phyloP scores from a whole-genome alignment of 2,797 vertebrate genomes.

The Mus caroli region DNA sequence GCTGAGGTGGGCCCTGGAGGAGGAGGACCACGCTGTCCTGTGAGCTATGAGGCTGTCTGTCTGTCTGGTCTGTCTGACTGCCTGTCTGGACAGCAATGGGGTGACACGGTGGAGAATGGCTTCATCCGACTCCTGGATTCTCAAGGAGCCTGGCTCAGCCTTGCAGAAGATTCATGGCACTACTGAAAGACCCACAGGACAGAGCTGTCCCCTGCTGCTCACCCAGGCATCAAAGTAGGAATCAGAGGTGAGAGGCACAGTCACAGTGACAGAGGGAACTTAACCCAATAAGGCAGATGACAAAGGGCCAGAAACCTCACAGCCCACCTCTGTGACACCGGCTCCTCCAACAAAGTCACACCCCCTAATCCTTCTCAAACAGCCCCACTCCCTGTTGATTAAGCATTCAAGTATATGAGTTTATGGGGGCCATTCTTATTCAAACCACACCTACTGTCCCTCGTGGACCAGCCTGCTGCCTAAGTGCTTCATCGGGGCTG shows the following conservation, averaged over 20 bases:
- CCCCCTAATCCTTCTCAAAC: background rate
- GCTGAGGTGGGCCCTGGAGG: background rate
- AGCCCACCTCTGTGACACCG: background rate
- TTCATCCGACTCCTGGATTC: rapidly evolving
- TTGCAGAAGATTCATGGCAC: background rate
- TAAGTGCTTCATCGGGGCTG: rapidly evolving
- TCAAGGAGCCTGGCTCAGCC: background rate
- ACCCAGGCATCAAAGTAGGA: rapidly evolving
- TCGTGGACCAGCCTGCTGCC: background rate
- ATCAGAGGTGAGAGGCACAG: background rate
- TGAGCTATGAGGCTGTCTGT: background rate
- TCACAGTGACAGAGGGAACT: background rate
- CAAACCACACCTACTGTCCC: background rate
- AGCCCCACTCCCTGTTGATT: background rate
- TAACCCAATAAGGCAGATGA: background rate
- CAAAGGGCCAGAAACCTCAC: background rate
- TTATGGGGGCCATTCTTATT: too few relatives aligned
- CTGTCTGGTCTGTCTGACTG: too few relatives aligned
- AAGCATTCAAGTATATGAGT: background rate
- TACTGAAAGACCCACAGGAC: background rate
- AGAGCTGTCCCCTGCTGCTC: rapidly evolving
- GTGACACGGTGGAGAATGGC: too few relatives aligned
- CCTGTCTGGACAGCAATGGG: background rate
- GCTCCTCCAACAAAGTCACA: background rate
- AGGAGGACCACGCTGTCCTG: background rate